Evolutionary conservation across 2,888 invertebrate genomes (phyloP), one percentile per base, ranked within the genome.

Genomic region (Xiphydria camelus): DNA sequence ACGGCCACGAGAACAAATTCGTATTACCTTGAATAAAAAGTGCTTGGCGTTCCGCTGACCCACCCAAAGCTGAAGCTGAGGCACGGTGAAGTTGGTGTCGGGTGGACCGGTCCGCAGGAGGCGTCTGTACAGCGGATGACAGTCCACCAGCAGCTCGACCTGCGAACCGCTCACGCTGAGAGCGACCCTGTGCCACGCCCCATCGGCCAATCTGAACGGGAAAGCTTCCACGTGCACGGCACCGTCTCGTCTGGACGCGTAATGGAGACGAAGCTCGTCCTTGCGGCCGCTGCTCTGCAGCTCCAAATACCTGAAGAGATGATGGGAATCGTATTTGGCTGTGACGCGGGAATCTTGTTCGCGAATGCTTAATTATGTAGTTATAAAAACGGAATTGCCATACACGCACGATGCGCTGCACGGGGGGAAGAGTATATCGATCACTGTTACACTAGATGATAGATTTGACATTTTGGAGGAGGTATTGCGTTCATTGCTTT

Each of bases 211-310:
- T 67, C 87, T 85, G 79, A 88, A 90, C 63, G 89, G 89, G 81
- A 94, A 93, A 72, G 89, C 87, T 81, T 93, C 93, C 65, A 89
- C 87, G 73, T 87, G 85, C 64, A 87, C 82, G 62, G 77, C 76
- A 45, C 82, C 81, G 68, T 82, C 81, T 56, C 83, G 83, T 57
- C 82, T 82, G 64, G 85, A 84, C 75, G 85, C 85, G 78, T 91
- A 91, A 78, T 90, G 89, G 73, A 91, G 81, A 61, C 91, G 85
- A 70, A 91, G 85, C 78, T 93, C 92, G 77, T 91, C 88, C 68
- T 87, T 86, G 55, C 91, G 84, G 60, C 92, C 92, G 78, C 90
- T 91, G 73, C 91, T 92, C 80, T 93, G 91, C 78, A 94, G 82
- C 82, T 94, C 92, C 81, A 93, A 82, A 81, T 89, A 91, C 82